Percentiles rank a stretch among this genome's conserved stretches.
phyloP scores from a whole-genome alignment of 1,140 invertebrate species.

The Drosophila murphyi region DNA sequence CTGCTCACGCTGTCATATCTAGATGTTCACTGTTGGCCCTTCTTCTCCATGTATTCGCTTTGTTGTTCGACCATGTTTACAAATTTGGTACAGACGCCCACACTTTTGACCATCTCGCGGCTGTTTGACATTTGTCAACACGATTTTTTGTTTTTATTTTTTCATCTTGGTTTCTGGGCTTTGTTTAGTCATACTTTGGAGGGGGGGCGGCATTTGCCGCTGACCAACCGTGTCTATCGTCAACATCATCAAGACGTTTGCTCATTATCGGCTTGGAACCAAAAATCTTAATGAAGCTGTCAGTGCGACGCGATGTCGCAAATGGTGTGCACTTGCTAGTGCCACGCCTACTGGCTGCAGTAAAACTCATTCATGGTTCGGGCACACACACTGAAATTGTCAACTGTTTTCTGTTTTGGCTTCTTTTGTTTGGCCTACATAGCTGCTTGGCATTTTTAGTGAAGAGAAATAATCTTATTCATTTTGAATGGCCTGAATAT shows the following conservation, averaged over 20 bases:
- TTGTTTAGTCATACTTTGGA: slow-evolving; percentile 51
- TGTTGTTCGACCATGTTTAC: slow-evolving; percentile 54
- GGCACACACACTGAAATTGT: slow-evolving; percentile 45
- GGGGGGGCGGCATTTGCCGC: slow-evolving; percentile 15
- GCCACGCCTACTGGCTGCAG: slow-evolving; percentile 44
- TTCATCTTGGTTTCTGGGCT: slow-evolving; percentile 1
- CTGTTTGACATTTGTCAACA: slow-evolving; percentile 77
- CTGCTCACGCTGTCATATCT: not conserved
- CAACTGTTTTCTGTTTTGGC: slow-evolving; percentile 55
- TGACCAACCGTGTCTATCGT: slow-evolving; percentile 28
- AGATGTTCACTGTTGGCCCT: not conserved
- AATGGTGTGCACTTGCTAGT: slow-evolving; percentile 61
- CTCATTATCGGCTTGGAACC: slow-evolving; percentile 50
- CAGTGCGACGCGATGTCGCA: slow-evolving; percentile 61
- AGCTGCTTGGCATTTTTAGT: slow-evolving; percentile 72
- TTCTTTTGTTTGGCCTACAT: slow-evolving; percentile 65
- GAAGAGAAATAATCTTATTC: slow-evolving; percentile 71
- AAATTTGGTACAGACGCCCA: slow-evolving; percentile 56
- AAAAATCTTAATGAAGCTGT: slow-evolving; percentile 73
- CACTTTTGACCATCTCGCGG: slow-evolving; percentile 48
- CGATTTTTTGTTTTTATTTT: slow-evolving; percentile 33
- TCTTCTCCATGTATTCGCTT: slow-evolving; percentile 4
- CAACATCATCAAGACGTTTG: slow-evolving; percentile 17
- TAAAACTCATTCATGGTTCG: slow-evolving; percentile 59
- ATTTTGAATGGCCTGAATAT: slow-evolving; percentile 67